These are phyloP conservation scores for Pyrgilauda ruficollis DNA, from an alignment of 2,113 vertebrate species.

Conservation along the genomic window DNA sequence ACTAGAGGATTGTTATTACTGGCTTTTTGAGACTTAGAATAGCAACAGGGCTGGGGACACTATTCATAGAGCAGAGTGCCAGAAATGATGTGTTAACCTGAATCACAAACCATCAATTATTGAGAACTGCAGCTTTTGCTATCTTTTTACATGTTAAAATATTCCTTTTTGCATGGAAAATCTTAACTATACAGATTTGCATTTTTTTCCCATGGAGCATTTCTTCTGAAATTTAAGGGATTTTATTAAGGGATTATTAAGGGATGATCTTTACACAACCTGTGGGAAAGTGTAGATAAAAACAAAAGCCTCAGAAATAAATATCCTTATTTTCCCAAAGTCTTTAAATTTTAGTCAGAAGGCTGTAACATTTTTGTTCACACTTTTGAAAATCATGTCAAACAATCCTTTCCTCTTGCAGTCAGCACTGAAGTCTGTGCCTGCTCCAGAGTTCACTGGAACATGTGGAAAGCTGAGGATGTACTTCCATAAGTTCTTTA, in stretches of 20 bases:
- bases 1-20: constrained; percentile 41
- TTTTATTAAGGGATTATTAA: too few species aligned
- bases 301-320: not conserved
- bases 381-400: not conserved
- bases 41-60: not conserved
- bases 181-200: not conserved
- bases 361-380: not conserved
- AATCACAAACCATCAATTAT: constrained; percentile 41
- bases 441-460: not conserved
- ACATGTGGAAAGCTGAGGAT: not conserved
- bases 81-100: constrained; percentile 33
- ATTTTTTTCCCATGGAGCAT: not conserved
- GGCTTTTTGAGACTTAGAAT: constrained; percentile 49
- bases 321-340: not conserved
- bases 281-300: not conserved
- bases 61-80: constrained; percentile 9
- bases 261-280: not conserved
- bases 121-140: not conserved
- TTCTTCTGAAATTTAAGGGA: too few species aligned
- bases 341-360: not conserved
- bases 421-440: not conserved
- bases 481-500: not conserved
- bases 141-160: not conserved
- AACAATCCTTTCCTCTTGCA: not conserved
- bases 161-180: not conserved